These are phyloP conservation scores for Leucoma salicis DNA, from an alignment of 2,888 invertebrate species.

Conservation along the genomic window DNA sequence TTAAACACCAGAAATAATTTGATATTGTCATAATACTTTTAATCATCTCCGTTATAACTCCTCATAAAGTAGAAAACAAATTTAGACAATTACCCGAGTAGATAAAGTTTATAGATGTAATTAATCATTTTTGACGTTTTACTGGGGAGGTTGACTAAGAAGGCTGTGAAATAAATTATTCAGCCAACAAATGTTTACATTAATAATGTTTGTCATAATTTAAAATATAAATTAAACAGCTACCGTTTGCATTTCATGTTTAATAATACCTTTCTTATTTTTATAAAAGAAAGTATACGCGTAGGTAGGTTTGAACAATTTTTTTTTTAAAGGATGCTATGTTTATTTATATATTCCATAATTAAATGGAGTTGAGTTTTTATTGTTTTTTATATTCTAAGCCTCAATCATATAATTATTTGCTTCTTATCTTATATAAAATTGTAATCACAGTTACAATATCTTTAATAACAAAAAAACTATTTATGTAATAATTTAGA, in stretches of 20 bases:
- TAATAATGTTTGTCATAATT: conserved; percentile 4
- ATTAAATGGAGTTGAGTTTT: no score
- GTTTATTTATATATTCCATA: no score
- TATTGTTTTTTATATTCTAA: no score
- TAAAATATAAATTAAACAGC: not conserved
- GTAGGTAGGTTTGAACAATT: no score
- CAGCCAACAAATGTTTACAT: conserved; percentile 2
- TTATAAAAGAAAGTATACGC: no score
- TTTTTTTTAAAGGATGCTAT: no score
- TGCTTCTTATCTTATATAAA: no score
- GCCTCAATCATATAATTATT: no score
- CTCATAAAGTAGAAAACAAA: conserved; percentile 6
- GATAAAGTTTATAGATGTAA: conserved; percentile 10
- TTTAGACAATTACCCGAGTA: conserved; percentile 9
- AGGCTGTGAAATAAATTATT: conserved; percentile 5
- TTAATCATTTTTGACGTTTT: conserved; percentile 14
- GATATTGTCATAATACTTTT: conserved; percentile 1
- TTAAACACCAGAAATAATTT: conserved; percentile 1
- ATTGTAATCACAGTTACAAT: no score
- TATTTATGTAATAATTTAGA: no score
- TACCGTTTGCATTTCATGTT: not conserved
- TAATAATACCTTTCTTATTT: no score
- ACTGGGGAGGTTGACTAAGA: conserved; percentile 6
- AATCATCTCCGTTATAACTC: conserved; percentile 1
- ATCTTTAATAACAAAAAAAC: no score